Percentiles rank a stretch among this genome's conserved stretches.
Conservation (phyloP, 1,140 invertebrate genomes). For the Schlechtendalia chinensis region DNA sequence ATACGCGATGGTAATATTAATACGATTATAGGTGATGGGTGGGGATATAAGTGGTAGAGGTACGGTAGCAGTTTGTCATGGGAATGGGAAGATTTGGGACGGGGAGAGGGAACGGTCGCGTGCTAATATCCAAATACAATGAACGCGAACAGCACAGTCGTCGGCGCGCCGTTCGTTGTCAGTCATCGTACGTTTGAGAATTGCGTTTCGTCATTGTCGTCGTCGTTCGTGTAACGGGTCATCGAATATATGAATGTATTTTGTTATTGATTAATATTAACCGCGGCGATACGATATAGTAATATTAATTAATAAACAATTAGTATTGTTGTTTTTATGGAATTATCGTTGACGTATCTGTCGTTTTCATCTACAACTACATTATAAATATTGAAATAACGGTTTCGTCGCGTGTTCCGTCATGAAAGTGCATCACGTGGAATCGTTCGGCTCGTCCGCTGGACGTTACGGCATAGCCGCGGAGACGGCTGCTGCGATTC, state of each 20-base stretch:
- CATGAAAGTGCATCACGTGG: conserved; percentile 28
- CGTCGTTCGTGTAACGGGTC: neutral
- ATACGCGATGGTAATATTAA: too few species aligned
- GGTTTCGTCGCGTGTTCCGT: neutral
- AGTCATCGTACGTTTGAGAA: neutral
- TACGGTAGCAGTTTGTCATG: too few species aligned
- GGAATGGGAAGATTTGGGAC: neutral
- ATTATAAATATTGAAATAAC: too few species aligned
- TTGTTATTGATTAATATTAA: too few species aligned
- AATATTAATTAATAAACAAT: too few species aligned
- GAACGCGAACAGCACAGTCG: neutral
- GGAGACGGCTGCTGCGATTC: neutral
- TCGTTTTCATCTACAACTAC: neutral
- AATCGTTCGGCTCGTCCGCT: conserved; percentile 24
- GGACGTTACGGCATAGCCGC: neutral
- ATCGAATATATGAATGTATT: too few species aligned
- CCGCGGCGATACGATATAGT: too few species aligned
- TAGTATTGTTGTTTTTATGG: too few species aligned
- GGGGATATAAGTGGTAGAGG: too few species aligned
- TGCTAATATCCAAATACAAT: neutral
- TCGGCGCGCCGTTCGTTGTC: neutral
- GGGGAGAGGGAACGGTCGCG: neutral
- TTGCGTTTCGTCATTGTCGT: too few species aligned
- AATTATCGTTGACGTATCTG: neutral
- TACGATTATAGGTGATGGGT: too few species aligned